Evolutionary conservation across 2,797 vertebrate species (phyloP).

Genomic region (Kryptopterus vitreolus): DNA sequence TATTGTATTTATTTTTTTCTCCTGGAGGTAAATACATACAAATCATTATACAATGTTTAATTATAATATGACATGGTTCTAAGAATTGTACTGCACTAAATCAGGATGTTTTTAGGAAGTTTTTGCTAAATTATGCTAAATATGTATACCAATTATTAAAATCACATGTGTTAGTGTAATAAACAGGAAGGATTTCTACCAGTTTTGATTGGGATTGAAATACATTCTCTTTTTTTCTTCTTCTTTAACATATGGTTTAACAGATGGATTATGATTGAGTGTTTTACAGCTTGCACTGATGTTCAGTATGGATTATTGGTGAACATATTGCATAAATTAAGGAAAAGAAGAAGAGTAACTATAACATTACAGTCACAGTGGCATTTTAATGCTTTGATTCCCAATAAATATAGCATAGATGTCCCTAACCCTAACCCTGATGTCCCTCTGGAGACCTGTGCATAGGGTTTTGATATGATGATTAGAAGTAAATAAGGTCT

Average conservation of each 20-base stretch:
- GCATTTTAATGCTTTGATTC: not conserved
- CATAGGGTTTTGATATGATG: constrained; percentile 3
- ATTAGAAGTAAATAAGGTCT: not conserved
- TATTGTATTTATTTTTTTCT: no score
- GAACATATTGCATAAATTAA: not conserved
- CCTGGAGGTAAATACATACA: not conserved
- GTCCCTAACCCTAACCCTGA: no score
- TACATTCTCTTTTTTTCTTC: not conserved
- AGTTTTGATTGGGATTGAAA: not conserved
- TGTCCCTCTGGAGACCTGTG: constrained; percentile 11
- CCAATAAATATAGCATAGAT: constrained; percentile 27
- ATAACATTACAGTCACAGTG: not conserved
- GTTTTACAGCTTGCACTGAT: not conserved
- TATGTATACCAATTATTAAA: not conserved
- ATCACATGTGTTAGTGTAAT: not conserved
- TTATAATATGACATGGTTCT: not conserved
- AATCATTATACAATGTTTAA: not conserved
- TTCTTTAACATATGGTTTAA: constrained; percentile 11
- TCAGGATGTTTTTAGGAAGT: not conserved
- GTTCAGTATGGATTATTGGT: constrained; percentile 1
- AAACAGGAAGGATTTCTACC: not conserved
- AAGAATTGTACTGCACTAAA: not conserved
- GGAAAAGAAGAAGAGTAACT: not conserved
- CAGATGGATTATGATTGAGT: not conserved
- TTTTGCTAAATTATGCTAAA: not conserved